These are phyloP conservation scores for Dasypogon diadema DNA, from an alignment of 2,888 invertebrate species.

Conservation along the genomic window DNA sequence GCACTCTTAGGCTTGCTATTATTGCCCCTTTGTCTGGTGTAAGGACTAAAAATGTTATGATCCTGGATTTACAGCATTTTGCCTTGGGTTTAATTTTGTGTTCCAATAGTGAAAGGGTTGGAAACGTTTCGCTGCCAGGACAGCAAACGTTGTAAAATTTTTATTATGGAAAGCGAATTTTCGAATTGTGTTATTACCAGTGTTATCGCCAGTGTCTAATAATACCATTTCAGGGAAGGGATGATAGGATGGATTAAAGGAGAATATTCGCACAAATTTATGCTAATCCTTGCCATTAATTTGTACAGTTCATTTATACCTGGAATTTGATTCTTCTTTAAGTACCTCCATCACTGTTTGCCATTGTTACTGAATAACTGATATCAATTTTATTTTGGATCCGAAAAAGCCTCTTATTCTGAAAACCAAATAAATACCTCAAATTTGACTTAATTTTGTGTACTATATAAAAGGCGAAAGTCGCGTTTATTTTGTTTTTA, in stretches of 20 bases:
- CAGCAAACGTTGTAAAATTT: slow-evolving; percentile 16
- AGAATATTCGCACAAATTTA: slow-evolving; percentile 37
- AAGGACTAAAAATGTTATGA: slow-evolving; percentile 44
- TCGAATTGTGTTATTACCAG: slow-evolving; percentile 16
- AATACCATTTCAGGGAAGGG: slow-evolving; percentile 28
- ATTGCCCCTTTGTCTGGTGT: slow-evolving; percentile 18
- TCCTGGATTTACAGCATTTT: slow-evolving; percentile 30
- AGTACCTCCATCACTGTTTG: too few relatives aligned
- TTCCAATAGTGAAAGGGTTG: neutral
- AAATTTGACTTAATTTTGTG: too few relatives aligned
- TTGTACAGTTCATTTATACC: too few relatives aligned
- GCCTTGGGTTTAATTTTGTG: slow-evolving; percentile 46
- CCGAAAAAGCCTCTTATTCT: too few relatives aligned
- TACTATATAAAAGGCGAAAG: too few relatives aligned
- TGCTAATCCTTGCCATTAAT: slow-evolving; percentile 32
- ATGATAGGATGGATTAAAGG: slow-evolving; percentile 32
- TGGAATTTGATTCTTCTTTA: neutral
- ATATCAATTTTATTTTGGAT: too few relatives aligned
- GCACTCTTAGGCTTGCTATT: slow-evolving; percentile 1
- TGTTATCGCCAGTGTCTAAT: slow-evolving; percentile 29
- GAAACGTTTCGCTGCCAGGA: neutral
- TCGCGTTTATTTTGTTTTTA: too few relatives aligned
- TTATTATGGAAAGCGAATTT: slow-evolving; percentile 35
- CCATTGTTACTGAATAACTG: too few relatives aligned
- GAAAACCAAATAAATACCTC: too few relatives aligned